phyloP scores from a whole-genome alignment of 2,888 invertebrate species.

The Drosophila flavopinicola region DNA sequence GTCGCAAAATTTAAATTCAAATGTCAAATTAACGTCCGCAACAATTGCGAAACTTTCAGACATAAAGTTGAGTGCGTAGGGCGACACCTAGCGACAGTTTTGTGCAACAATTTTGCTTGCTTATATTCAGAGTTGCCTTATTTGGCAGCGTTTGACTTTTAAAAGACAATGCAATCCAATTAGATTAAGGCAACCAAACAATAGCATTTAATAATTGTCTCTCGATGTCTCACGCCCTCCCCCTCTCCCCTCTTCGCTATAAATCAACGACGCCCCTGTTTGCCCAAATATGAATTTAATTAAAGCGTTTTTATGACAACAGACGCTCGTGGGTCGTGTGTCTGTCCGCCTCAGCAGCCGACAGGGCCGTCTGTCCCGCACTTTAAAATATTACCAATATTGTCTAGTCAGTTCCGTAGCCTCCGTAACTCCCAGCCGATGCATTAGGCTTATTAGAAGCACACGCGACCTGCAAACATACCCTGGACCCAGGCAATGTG shows the following conservation, averaged over 20 bases:
- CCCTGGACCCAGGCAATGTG: constrained; percentile 54
- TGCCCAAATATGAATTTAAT: constrained; percentile 81
- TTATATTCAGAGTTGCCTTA: no score
- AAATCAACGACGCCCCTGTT: constrained; percentile 60
- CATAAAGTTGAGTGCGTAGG: constrained; percentile 29
- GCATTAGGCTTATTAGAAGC: constrained; percentile 78
- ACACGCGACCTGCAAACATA: constrained; percentile 58
- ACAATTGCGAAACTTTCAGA: constrained; percentile 49
- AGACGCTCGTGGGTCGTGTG: constrained; percentile 63
- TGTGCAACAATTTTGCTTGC: constrained; percentile 16
- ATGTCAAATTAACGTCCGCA: constrained; percentile 65
- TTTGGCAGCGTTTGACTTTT: constrained; percentile 2
- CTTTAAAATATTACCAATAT: constrained; percentile 81
- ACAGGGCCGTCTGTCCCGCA: constrained; percentile 34
- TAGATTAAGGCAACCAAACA: constrained; percentile 69
- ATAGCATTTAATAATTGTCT: constrained; percentile 63
- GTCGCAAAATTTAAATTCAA: constrained; percentile 56
- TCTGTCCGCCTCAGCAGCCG: background rate
- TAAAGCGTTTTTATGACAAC: constrained; percentile 79
- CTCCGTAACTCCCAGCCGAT: constrained; percentile 36
- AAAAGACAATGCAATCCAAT: constrained; percentile 57
- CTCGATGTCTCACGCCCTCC: constrained; percentile 33
- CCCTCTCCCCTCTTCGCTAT: constrained; percentile 13
- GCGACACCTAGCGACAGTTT: constrained; percentile 42
- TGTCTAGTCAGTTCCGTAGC: constrained; percentile 63